A percentile compares a stretch with the other conserved stretches of the same genome.
These are phyloP conservation scores for Malaclemys terrapin DNA, from an alignment of 2,113 vertebrate genomes.

Conservation along the genomic window DNA sequence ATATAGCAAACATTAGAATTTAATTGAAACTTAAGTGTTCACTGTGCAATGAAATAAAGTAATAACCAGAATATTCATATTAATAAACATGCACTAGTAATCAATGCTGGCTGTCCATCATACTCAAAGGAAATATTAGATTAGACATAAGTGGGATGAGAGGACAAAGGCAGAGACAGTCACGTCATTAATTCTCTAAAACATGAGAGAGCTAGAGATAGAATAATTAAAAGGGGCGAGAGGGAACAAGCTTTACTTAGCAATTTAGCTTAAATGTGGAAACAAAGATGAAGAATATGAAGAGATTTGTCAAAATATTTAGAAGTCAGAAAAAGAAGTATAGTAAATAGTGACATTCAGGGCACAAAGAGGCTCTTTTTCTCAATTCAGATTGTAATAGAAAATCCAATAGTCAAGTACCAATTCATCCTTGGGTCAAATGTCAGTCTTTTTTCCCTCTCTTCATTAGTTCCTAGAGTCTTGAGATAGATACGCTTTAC, in stretches of 20 bases:
- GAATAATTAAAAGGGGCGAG: neutral
- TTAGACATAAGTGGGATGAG: neutral
- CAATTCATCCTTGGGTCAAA: conserved; percentile 4
- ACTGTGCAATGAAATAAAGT: neutral
- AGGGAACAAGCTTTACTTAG: neutral
- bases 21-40: neutral
- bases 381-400: neutral
- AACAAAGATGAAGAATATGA: neutral
- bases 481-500: neutral
- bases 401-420: neutral
- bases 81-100: neutral
- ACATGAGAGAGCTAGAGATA: neutral
- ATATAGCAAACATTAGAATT: neutral
- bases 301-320: neutral
- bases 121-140: neutral
- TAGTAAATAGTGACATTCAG: neutral
- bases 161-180: neutral
- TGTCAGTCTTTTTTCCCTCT: neutral
- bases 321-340: neutral
- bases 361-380: neutral
- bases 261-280: neutral
- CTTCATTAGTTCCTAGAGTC: neutral
- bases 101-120: neutral
- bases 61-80: neutral
- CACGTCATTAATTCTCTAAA: neutral